Evolutionary conservation across 64 coral and sea anemone genomes (phyloP).

Genomic region (Montipora foliosa): DNA sequence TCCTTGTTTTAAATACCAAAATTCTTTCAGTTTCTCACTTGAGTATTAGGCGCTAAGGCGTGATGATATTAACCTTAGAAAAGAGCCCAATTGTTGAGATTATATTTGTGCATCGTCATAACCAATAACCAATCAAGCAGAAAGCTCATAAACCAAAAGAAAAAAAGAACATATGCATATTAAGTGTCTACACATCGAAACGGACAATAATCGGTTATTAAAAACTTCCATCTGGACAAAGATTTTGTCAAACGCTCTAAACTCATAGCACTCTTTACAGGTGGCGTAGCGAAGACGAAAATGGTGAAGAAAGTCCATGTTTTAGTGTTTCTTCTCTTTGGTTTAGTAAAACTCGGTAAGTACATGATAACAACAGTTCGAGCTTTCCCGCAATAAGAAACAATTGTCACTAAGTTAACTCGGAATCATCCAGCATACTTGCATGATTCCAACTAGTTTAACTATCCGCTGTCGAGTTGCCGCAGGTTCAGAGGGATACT

Average conservation of each 20-base stretch:
- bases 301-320: background rate
- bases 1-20: background rate
- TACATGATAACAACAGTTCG: background rate
- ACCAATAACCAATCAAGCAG: background rate
- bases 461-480: no score
- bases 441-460: no score
- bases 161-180: background rate
- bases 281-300: background rate
- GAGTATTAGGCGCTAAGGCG: background rate
- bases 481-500: no score
- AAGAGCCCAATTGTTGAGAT: background rate
- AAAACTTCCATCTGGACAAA: background rate
- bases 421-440: no score
- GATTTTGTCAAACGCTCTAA: background rate
- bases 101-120: background rate
- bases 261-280: no score
- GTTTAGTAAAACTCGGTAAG: conserved; percentile 7
- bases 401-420: no score
- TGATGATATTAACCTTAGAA: background rate
- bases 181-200: background rate
- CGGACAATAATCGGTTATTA: background rate
- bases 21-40: no score
- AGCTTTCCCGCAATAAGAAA: background rate
- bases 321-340: background rate
- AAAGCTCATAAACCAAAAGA: background rate